phyloP scores from a whole-genome alignment of 2,888 invertebrate species.

The Patella depressa region DNA sequence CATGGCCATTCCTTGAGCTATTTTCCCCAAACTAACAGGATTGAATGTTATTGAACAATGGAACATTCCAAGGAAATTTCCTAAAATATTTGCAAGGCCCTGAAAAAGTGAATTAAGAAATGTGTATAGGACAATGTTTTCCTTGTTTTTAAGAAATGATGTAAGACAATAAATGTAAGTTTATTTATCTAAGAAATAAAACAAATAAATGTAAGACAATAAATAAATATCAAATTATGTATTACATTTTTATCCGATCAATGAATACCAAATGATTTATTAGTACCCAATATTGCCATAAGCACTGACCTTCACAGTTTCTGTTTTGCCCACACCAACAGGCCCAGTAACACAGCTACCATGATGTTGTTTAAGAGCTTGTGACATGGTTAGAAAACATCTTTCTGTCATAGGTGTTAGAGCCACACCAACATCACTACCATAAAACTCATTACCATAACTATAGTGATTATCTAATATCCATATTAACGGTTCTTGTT shows the following conservation, averaged over 20 bases:
- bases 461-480: constrained; percentile 65
- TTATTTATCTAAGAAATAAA: not conserved
- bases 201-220: not conserved
- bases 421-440: constrained; percentile 61
- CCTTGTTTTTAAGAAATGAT: no score
- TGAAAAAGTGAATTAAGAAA: constrained; percentile 34
- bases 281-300: no score
- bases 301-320: constrained; percentile 65
- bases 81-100: constrained; percentile 68
- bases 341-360: constrained; percentile 64
- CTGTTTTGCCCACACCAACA: constrained; percentile 68
- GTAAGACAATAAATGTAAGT: not conserved
- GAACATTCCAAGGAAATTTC: constrained; percentile 63
- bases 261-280: no score
- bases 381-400: constrained; percentile 68
- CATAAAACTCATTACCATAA: constrained; percentile 71
- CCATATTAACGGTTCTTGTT: constrained; percentile 60
- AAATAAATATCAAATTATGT: not conserved
- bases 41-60: constrained; percentile 64
- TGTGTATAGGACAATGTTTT: no score
- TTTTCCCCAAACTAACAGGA: constrained; percentile 59
- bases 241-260: not conserved
- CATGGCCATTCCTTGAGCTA: constrained; percentile 67
- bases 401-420: constrained; percentile 68
- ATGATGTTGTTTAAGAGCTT: constrained; percentile 62